Evolutionary conservation across 2,797 vertebrate genomes (phyloP).

Genomic region (Mormyrops boulengeri): DNA sequence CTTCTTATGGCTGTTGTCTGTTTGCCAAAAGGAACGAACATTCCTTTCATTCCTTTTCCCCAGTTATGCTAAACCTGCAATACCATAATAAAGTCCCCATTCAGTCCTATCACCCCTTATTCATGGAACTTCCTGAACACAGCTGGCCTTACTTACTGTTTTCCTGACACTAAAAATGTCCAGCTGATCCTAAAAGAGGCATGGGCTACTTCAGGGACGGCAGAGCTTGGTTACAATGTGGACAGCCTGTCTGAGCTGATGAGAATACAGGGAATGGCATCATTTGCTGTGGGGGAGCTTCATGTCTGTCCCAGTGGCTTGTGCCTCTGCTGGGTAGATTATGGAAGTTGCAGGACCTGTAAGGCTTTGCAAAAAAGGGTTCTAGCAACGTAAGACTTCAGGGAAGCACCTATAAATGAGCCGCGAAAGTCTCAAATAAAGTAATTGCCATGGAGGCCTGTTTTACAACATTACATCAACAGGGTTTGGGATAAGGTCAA

Average conservation of each 20-base stretch:
- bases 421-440: neutral
- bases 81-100: neutral
- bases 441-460: neutral
- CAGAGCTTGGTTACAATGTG: neutral
- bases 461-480: neutral
- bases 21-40: neutral
- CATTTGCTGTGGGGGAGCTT: neutral
- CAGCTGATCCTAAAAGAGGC: neutral
- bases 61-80: neutral
- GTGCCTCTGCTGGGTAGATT: neutral
- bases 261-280: neutral
- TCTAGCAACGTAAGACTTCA: neutral
- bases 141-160: neutral
- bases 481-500: neutral
- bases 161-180: neutral
- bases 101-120: neutral
- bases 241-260: neutral
- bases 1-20: neutral
- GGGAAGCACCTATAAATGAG: neutral
- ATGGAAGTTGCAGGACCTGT: neutral
- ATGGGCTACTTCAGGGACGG: neutral
- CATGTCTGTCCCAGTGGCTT: neutral
- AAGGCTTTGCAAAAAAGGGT: neutral
- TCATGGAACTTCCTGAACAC: neutral
- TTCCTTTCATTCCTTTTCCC: neutral